Evolutionary conservation across 1,140 invertebrate species (phyloP), one percentile per base, ranked within the genome.

Genomic region (Dysdera silvatica): DNA sequence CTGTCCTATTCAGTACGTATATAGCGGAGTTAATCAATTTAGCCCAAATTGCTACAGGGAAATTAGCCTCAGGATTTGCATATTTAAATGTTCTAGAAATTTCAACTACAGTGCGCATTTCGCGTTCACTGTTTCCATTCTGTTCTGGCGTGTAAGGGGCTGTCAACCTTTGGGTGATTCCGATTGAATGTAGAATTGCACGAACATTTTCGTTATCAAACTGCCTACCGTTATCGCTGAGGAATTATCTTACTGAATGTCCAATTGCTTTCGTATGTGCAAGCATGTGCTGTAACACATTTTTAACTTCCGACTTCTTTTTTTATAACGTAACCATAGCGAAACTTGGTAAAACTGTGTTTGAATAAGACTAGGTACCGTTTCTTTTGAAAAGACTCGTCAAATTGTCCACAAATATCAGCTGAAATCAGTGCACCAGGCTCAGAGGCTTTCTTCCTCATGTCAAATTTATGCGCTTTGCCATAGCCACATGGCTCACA

Each of bases 161-260:
- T 52, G 58, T 55, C 4, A 63, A 20, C 40, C 57, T 49, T 18
- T 59, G 64, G 28, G n/a, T 45, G 2, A 66, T 49, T 32, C 58
- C 52, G 8, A 43, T 4, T 31, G 66, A n/a, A n/a, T 18, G 20
- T n/a, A 56, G 53, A 5, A 28, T 35, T 16, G n/a, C 23, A 49
- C 31, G 35, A 14, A 68, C 37, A 16, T 28, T 14, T 47, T 47
- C 18, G 16, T 58, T 51, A 29, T 52, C 45, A 45, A 61, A 68
- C 33, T 68, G 51, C 28, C 31, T 28, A 7, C 67, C 63, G 52
- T 62, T 68, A 20, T 66, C 58, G 31, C 33, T 61, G 2, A 56
- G 16, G 6, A 66, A 31, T 31, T 51, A 41, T 28, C 55, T 61
- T 0, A 68, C 23, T 0, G 10, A 28, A 28, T 61, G 35, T 0